Evolutionary conservation across 1,140 invertebrate genomes (phyloP).

Genomic region (Drosophila willistoni): DNA sequence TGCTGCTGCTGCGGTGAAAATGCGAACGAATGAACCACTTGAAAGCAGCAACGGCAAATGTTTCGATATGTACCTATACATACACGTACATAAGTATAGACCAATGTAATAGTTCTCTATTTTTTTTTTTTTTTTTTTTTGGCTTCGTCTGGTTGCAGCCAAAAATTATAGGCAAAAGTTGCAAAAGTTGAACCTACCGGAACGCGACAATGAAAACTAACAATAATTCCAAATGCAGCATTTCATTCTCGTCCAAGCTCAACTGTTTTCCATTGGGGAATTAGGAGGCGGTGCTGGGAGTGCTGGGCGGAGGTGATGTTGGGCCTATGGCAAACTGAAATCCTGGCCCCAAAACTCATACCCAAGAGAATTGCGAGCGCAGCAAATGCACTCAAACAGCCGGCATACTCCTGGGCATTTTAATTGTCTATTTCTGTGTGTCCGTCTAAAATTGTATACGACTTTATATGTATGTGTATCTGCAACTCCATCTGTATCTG

Average conservation of each 20-base stretch:
- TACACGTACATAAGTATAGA: background rate
- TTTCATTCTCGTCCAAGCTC: background rate
- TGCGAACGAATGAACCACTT: constrained; percentile 57
- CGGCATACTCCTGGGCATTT: constrained; percentile 69
- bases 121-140: constrained; percentile 17
- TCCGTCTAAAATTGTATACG: constrained; percentile 31
- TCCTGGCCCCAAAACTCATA: constrained; percentile 54
- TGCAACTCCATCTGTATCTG: constrained; percentile 1
- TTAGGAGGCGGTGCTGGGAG: too few species aligned
- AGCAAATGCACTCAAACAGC: constrained; percentile 65
- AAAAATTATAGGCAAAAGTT: constrained; percentile 30
- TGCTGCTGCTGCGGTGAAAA: constrained; percentile 58
- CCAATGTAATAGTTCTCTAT: too few species aligned
- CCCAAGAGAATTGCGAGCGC: constrained; percentile 55
- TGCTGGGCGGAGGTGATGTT: background rate
- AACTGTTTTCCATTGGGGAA: background rate
- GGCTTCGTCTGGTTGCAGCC: constrained; percentile 11
- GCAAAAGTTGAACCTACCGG: constrained; percentile 23
- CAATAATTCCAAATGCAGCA: constrained; percentile 62
- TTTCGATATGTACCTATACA: constrained; percentile 67
- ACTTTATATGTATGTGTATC: background rate
- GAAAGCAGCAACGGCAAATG: constrained; percentile 62
- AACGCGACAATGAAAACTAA: constrained; percentile 59
- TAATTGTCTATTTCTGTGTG: constrained; percentile 61
- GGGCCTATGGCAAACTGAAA: constrained; percentile 48